Base-by-base conservation (phyloP, 2,888 invertebrate genomes). In the Caenorhabditis auriculariae region DNA sequence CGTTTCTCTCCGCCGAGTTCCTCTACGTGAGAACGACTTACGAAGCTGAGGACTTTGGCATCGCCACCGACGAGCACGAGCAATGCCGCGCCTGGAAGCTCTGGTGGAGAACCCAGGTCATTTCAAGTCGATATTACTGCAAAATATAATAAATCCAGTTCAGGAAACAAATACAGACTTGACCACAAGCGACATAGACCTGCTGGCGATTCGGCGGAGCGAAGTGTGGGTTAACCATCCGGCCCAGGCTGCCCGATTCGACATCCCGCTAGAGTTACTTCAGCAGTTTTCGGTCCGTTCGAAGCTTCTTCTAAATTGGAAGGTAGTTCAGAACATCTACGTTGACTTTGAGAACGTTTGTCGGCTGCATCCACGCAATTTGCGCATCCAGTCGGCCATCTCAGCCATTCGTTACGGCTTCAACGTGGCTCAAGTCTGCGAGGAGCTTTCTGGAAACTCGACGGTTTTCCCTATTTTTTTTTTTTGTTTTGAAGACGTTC, bases 81-180 rank as follows among this genome's bases (percentile, higher is more conserved):
- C 73, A 73, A 45, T 73, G 73, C 46, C 24, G 48, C 7, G 62
- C 71, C 0, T 73, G 73, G 73, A 64, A 66, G 29, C 32, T 73
- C 2, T 72, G 62, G 60, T 52, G 60, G 62, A 60, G 52, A 39
- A 66, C 66, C 7, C 57, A 70, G 44, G 56, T n/a, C n/a, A n/a
- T n/a, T n/a, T n/a, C n/a, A n/a, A n/a, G n/a, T n/a, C n/a, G n/a
- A n/a, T 32, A 7, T 7, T 32, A 32, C 35, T 15, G 35, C 15
- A 12, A 32, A 32, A 32, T n/a, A n/a, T n/a, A n/a, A n/a, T n/a
- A n/a, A n/a, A n/a, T n/a, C n/a, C n/a, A n/a, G 27, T 51, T 24
- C 24, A 44, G 51, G 27, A 41, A 5, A 15, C 12, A 28, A 45
- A 39, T 41, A 15, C 27, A 9, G 70, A 65, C 23, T 58, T 69